Evolutionary conservation across 1,140 invertebrate species (phyloP).

Genomic region (Semibalanus balanoides): DNA sequence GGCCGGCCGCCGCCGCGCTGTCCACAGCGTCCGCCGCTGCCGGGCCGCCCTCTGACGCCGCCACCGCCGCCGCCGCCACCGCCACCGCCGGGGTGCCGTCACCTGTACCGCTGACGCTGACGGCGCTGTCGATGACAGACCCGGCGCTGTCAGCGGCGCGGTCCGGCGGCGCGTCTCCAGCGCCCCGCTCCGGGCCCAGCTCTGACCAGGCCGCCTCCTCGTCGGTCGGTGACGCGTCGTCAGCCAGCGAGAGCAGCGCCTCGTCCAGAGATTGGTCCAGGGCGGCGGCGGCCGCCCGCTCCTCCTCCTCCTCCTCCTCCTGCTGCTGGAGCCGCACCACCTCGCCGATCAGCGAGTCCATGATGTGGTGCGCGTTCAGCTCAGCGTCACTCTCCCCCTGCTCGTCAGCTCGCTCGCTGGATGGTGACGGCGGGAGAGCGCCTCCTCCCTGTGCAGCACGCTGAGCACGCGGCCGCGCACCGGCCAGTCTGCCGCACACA

Average conservation of each 20-base stretch:
- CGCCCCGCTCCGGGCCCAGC: not conserved
- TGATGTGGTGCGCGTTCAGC: not conserved
- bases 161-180: not conserved
- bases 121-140: not conserved
- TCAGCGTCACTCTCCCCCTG: not conserved
- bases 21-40: not conserved
- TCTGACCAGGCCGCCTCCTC: not conserved
- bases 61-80: no score
- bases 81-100: no score
- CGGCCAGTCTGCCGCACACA: not conserved
- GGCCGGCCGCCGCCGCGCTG: no score
- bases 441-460: no score
- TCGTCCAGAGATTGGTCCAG: not conserved
- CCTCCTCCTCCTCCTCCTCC: not conserved
- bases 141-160: not conserved
- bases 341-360: constrained; percentile 1
- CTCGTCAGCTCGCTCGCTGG: no score
- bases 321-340: not conserved
- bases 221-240: not conserved
- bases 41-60: no score
- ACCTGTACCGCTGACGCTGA: no score
- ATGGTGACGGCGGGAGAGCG: no score
- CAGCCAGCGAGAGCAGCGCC: not conserved
- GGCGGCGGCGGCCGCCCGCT: not conserved
- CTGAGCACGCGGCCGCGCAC: no score